phyloP scores from a whole-genome alignment of 2,113 vertebrate species.

The Dolichallabes microphthalmus region DNA sequence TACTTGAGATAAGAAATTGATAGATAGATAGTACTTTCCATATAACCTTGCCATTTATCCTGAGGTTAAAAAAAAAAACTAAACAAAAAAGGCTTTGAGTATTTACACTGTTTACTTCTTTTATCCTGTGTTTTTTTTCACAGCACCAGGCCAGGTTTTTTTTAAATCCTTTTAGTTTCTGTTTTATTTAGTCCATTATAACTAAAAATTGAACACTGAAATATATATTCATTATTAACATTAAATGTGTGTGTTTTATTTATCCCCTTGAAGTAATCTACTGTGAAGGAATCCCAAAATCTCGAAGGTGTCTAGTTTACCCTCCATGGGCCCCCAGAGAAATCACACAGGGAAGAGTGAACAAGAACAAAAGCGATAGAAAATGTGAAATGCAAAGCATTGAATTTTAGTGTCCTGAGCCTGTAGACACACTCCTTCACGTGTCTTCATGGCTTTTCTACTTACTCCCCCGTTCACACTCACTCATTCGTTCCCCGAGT shows the following conservation, averaged over 20 bases:
- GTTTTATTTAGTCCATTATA: background rate
- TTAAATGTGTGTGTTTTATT: background rate
- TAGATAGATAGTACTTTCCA: conserved; percentile 50
- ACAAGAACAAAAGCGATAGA: conserved; percentile 20
- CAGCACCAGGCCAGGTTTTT: conserved; percentile 8
- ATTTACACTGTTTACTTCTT: conserved; percentile 49
- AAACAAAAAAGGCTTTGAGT: conserved; percentile 46
- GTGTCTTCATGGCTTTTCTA: conserved; percentile 32
- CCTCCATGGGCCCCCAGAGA: background rate
- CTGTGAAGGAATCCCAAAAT: background rate
- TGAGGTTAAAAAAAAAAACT: conserved; percentile 36
- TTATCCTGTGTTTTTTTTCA: conserved; percentile 32
- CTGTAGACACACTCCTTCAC: conserved; percentile 39
- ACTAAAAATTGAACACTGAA: background rate
- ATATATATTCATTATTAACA: background rate
- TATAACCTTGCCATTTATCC: conserved; percentile 55
- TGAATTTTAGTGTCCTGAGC: background rate
- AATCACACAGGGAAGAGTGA: background rate
- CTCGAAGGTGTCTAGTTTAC: background rate
- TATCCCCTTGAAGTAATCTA: background rate
- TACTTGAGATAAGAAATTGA: conserved; percentile 40
- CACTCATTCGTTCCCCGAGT: conserved; percentile 31
- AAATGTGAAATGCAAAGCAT: conserved; percentile 28
- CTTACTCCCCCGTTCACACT: conserved; percentile 39
- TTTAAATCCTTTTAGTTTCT: conserved; percentile 16